A percentile compares a stretch with the other conserved stretches of the same genome.
Conservation (phyloP, 92 coral and sea anemone species). For the Siderastrea siderea region DNA sequence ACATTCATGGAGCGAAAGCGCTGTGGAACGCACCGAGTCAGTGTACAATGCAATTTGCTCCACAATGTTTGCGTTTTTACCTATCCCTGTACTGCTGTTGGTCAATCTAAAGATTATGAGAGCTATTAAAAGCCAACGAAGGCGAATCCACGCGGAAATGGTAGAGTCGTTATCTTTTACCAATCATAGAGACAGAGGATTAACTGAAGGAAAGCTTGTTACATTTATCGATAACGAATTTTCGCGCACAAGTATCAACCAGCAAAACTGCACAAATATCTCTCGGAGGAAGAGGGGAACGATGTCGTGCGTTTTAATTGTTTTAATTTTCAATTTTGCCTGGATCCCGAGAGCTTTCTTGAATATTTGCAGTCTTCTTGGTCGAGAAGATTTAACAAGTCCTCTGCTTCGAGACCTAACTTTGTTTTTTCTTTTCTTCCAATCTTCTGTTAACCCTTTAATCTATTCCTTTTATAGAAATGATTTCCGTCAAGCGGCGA, state of each 20-base stretch:
- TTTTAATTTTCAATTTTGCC: slow-evolving; percentile 54
- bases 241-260: not conserved
- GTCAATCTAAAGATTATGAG: slow-evolving; percentile 71
- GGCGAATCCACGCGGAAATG: slow-evolving; percentile 19
- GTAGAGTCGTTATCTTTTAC: not conserved
- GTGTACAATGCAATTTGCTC: slow-evolving; percentile 63
- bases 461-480: slow-evolving; percentile 71
- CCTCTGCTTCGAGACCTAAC: slow-evolving; percentile 59
- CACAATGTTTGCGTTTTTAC: slow-evolving; percentile 56
- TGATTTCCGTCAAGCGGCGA: slow-evolving; percentile 80
- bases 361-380: slow-evolving; percentile 44
- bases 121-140: slow-evolving; percentile 60
- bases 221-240: not conserved
- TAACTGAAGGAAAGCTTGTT: not conserved
- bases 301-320: slow-evolving; percentile 65
- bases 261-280: slow-evolving; percentile 8
- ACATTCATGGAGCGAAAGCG: slow-evolving; percentile 24
- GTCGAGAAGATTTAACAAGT: slow-evolving; percentile 1
- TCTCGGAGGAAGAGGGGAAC: slow-evolving; percentile 50
- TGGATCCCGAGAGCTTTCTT: slow-evolving; percentile 76
- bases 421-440: slow-evolving; percentile 66
- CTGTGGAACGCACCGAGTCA: slow-evolving; percentile 23
- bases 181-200: not conserved
- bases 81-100: slow-evolving; percentile 52
- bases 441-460: slow-evolving; percentile 75